Evolutionary conservation across 1,140 invertebrate species (phyloP).

Genomic region (Thereuonema tuberculata): DNA sequence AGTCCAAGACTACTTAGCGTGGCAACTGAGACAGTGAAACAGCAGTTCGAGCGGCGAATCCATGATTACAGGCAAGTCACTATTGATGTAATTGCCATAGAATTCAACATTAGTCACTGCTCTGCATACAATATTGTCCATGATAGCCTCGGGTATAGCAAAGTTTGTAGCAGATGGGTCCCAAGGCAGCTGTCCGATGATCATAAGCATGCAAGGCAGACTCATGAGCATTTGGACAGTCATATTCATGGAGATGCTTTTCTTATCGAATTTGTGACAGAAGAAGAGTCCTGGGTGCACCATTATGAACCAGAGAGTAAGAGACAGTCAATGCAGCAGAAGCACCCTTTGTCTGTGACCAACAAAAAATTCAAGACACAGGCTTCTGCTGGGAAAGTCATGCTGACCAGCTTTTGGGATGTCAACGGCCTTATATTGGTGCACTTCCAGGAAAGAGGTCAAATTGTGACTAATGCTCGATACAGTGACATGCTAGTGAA

Average conservation of each 20-base stretch:
- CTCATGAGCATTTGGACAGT: background rate
- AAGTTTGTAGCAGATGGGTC: background rate
- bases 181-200: background rate
- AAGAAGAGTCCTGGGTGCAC: background rate
- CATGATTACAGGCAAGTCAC: background rate
- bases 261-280: background rate
- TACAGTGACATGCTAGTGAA: background rate
- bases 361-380: background rate
- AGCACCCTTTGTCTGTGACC: background rate
- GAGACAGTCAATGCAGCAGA: too few relatives aligned
- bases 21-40: background rate
- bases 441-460: background rate
- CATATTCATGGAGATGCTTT: background rate
- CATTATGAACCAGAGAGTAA: background rate
- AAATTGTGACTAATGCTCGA: background rate
- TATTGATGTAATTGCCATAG: background rate
- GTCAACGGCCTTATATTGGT: background rate
- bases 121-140: background rate
- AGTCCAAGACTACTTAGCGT: background rate
- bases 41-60: background rate
- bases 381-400: background rate
- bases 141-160: background rate
- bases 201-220: background rate
- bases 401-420: background rate
- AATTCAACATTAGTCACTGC: background rate